Evolutionary conservation across 2,888 invertebrate genomes (phyloP).

Genomic region (Ormyrus labotus): DNA sequence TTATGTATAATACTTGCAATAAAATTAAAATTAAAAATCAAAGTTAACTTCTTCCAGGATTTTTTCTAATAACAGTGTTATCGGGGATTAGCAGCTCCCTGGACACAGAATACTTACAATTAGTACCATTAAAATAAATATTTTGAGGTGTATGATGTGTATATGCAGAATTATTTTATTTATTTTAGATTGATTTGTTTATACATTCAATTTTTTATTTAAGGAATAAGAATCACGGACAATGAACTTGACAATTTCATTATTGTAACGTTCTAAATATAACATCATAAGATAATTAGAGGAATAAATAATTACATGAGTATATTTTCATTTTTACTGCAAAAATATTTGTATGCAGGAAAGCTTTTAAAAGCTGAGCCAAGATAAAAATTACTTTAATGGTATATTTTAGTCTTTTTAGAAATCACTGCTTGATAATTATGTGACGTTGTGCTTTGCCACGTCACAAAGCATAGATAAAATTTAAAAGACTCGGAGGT

Average conservation of each 20-base stretch:
- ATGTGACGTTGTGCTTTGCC: too few relatives aligned
- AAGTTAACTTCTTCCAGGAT: neutral
- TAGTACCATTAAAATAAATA: neutral
- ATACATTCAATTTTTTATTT: neutral
- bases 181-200: neutral
- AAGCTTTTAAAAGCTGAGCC: too few relatives aligned
- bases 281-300: neutral
- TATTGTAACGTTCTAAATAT: conserved; percentile 9
- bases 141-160: neutral
- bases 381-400: too few relatives aligned
- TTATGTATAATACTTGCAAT: neutral
- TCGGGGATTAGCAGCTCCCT: neutral
- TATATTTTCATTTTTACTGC: too few relatives aligned
- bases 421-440: too few relatives aligned
- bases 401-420: too few relatives aligned
- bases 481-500: too few relatives aligned
- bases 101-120: neutral
- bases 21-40: conserved; percentile 8
- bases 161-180: neutral
- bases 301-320: neutral
- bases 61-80: conserved; percentile 1
- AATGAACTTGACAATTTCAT: neutral
- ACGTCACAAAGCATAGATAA: too few relatives aligned
- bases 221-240: neutral
- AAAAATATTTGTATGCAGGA: too few relatives aligned